Evolutionary conservation across 1,140 invertebrate species (phyloP), one percentile per base, ranked within the genome.

Genomic region (Drosophila repleta): DNA sequence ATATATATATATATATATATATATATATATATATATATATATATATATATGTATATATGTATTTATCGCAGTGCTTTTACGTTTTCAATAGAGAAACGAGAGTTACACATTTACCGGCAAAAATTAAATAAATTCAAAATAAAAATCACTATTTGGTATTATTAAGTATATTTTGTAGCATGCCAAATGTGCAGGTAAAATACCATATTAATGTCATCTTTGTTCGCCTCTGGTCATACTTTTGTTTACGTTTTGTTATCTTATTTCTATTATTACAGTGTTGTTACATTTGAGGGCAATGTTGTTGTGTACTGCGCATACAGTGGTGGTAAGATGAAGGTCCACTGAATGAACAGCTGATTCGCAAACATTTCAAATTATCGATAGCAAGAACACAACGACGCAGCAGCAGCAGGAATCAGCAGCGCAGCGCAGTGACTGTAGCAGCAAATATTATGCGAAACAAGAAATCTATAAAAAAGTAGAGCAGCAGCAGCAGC

Each of bases 401-500:
- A 69, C 66, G 66, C 66, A 68, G 65, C 65, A 66, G 64, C 53
- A 64, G 58, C 58, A 46, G 6, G 8, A 18, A 48, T 4, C 46
- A 51, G 24, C 24, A 53, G 61, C 62, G 62, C 52, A 65, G 62
- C 26, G 26, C 32, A 32, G 24, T 26, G 37, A 68, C 45, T 39
- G 45, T 15, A 48, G 20, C 37, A 60, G 66, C 52, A 52, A 74
- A 62, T 69, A 74, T 74, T 74, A 74, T 74, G 71, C 57, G 57
- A 74, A 69, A 74, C 71, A 69, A 45, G 68, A 72, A 74, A 74
- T 69, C 71, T 63, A 74, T 74, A 74, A 74, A 69, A 69, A 69
- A 74, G 65, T 74, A 74, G 71, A 74, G 65, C 71, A 73, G 70
- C 57, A 67, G 55, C 45, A 53, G 35, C 53, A 67, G 46, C 26